Evolutionary conservation across 2,113 vertebrate species (phyloP).

Genomic region (Leucopsar rothschildi): DNA sequence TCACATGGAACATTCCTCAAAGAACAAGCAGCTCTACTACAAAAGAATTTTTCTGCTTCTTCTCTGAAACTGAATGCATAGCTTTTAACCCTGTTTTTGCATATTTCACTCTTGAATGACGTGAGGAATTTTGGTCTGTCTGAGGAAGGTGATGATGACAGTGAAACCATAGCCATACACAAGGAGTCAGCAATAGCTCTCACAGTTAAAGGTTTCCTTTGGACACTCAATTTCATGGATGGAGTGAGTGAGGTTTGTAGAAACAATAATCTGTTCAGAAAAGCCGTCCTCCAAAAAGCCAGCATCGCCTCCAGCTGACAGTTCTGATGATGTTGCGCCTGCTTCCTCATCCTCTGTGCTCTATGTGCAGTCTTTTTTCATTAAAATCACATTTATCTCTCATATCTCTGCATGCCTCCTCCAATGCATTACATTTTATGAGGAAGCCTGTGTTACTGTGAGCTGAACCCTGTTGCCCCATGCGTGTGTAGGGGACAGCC

Average conservation of each 20-base stretch:
- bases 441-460: not conserved
- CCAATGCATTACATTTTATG: not conserved
- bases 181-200: not conserved
- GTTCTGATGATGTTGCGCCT: not conserved
- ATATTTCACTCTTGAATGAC: not conserved
- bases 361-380: not conserved
- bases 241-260: not conserved
- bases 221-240: not conserved
- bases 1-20: not conserved
- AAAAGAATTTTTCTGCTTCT: not conserved
- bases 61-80: not conserved
- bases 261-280: not conserved
- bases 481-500: fast-evolving
- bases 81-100: not conserved
- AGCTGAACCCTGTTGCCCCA: fast-evolving
- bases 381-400: not conserved
- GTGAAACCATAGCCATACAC: not conserved
- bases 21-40: not conserved
- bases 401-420: not conserved
- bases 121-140: not conserved
- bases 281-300: not conserved
- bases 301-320: not conserved
- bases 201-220: not conserved
- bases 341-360: not conserved
- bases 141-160: not conserved